Evolutionary conservation across 2,888 invertebrate species (phyloP).

Genomic region (Salpingus planirostris): DNA sequence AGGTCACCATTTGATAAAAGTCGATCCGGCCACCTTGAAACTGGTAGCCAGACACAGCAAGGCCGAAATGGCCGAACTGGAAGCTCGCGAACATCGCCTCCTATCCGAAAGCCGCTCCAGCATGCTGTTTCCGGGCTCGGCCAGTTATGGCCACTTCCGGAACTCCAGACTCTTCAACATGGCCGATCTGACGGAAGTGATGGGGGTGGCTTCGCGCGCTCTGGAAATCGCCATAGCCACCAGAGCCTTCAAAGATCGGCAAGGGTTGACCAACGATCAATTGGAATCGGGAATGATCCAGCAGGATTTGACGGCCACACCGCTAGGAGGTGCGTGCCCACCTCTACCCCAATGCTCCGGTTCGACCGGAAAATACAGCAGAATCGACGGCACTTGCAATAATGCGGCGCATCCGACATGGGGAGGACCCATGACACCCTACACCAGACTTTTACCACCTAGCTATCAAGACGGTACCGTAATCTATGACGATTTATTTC

Average conservation of each 20-base stretch:
- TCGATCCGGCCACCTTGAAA: constrained; percentile 23
- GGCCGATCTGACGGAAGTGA: constrained; percentile 39
- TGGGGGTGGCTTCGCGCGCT: constrained; percentile 42
- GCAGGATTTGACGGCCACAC: constrained; percentile 39
- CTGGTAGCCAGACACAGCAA: constrained; percentile 28
- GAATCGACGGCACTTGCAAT: constrained; percentile 76
- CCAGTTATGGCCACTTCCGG: constrained; percentile 41
- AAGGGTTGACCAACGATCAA: constrained; percentile 40
- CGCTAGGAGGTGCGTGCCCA: constrained; percentile 38
- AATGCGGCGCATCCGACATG: constrained; percentile 59
- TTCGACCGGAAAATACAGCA: constrained; percentile 51
- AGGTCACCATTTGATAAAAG: constrained; percentile 12
- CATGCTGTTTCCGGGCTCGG: constrained; percentile 35
- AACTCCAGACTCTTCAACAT: constrained; percentile 34
- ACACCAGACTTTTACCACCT: constrained; percentile 57
- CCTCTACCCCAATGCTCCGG: constrained; percentile 40
- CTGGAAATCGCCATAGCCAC: constrained; percentile 47
- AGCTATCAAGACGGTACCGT: constrained; percentile 53
- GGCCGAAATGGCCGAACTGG: constrained; percentile 36
- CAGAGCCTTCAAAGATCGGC: constrained; percentile 43
- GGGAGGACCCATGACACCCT: constrained; percentile 61
- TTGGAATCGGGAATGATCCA: constrained; percentile 42
- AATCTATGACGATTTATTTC: background rate
- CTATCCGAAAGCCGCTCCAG: constrained; percentile 37
- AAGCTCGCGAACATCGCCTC: constrained; percentile 35